Conservation (phyloP, 2,797 vertebrate genomes). For the Poecilia gillii region DNA sequence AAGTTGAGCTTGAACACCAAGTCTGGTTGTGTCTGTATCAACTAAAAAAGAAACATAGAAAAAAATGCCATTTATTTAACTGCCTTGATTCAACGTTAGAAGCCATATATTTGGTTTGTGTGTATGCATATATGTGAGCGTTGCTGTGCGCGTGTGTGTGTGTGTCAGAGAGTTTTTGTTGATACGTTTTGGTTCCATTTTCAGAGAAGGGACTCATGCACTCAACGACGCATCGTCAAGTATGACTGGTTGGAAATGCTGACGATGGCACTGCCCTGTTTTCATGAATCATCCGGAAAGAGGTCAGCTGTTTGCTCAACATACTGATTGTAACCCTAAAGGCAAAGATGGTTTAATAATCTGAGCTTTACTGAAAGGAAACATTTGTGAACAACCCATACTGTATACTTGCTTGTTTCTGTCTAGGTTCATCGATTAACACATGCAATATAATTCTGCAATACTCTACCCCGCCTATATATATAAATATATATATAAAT, state of each 20-base stretch:
- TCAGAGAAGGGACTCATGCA: conserved; percentile 69
- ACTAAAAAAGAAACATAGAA: conserved; percentile 79
- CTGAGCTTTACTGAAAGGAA: conserved; percentile 74
- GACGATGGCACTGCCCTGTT: conserved; percentile 61
- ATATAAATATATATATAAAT: conserved; percentile 73
- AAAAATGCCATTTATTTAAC: conserved; percentile 86
- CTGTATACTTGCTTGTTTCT: conserved; percentile 82
- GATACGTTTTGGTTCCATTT: conserved; percentile 68
- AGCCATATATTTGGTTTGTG: conserved; percentile 86
- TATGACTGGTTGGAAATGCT: conserved; percentile 61
- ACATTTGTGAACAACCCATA: conserved; percentile 78
- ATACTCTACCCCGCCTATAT: conserved; percentile 83
- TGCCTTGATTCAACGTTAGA: conserved; percentile 88
- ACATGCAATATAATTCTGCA: conserved; percentile 87
- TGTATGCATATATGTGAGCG: conserved; percentile 73
- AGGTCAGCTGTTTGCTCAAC: conserved; percentile 53
- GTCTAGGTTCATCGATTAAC: conserved; percentile 80
- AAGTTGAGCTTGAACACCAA: conserved; percentile 88
- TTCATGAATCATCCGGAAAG: conserved; percentile 64
- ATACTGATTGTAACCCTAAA: conserved; percentile 72
- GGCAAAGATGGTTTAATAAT: conserved; percentile 66
- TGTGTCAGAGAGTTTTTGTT: conserved; percentile 47
- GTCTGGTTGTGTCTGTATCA: conserved; percentile 86
- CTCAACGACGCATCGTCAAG: conserved; percentile 61
- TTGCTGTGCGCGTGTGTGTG: conserved; percentile 69